Base-by-base conservation (phyloP, 2,113 vertebrate genomes). In the Dolichallabes microphthalmus region DNA sequence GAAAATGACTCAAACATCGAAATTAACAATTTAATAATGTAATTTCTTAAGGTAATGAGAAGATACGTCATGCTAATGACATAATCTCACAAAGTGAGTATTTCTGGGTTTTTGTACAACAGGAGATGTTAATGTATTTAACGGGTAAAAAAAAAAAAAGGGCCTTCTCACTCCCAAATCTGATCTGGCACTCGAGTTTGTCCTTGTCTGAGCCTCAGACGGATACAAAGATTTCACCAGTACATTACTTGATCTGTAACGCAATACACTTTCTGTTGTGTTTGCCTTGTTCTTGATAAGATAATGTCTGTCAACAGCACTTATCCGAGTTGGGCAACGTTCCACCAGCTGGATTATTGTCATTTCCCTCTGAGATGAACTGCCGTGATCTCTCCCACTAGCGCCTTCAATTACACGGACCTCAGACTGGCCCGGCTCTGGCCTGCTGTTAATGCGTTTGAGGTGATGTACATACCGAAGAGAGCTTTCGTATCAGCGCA, bases 401-500 rank as follows among this genome's bases (percentile, higher is more conserved):
- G 68, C n/a, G 45, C 68, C 69, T 39, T 79, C 86, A 87, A 71
- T 71, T 81, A 53, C 57, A 73, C 27, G 30, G 52, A 71, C 55
- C 80, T 68, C 71, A 39, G 66, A 25, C 52, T 57, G 22, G 7
- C 61, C 63, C n/a, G 35, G n/a, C 75, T 61, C 64, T 82, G 53
- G 82, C 52, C 73, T 35, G 17, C 61, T 78, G 60, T 81, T 87
- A 88, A 88, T 88, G 87, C 86, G 82, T 91, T 90, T 87, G 84
- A 89, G 73, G 83, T n/a, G 45, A 77, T 66, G 45, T 55, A 57
- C 73, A 64, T 32, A 66, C 11, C 55, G 61, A 66, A 64, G 13
- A 74, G 82, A 4, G 73, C 12, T 27, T 17, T 76, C 50, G 17
- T 30, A 53, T 53, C 73, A 53, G 9, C 45, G 7, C 5, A 17